phyloP scores from a whole-genome alignment of 2,888 invertebrate genomes.

The Drosophila engyochracea region DNA sequence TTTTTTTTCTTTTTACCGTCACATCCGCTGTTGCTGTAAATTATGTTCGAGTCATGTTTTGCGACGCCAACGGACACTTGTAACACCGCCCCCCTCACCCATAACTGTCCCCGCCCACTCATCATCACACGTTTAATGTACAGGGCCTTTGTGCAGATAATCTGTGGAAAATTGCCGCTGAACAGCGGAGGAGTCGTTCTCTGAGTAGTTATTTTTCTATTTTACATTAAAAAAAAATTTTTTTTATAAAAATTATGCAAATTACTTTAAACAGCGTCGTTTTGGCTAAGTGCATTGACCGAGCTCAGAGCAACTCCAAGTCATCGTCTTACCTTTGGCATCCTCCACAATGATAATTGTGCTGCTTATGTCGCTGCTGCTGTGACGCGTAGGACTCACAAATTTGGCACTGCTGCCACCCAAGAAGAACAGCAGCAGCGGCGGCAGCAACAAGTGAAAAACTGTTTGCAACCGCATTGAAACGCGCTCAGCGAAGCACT shows the following conservation, averaged over 20 bases:
- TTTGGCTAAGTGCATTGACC: slow-evolving; percentile 70
- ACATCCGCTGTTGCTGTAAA: slow-evolving; percentile 75
- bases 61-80: slow-evolving; percentile 47
- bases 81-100: neutral
- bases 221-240: neutral
- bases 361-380: slow-evolving; percentile 74
- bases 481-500: slow-evolving; percentile 49
- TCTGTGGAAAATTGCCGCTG: slow-evolving; percentile 46
- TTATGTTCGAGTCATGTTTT: slow-evolving; percentile 80
- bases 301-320: slow-evolving; percentile 20
- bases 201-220: neutral
- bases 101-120: neutral
- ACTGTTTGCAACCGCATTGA: slow-evolving; percentile 48
- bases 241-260: slow-evolving; percentile 69
- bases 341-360: slow-evolving; percentile 86
- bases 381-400: slow-evolving; percentile 71
- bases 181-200: slow-evolving; percentile 11
- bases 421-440: slow-evolving; percentile 18
- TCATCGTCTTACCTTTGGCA: slow-evolving; percentile 84
- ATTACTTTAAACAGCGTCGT: slow-evolving; percentile 60
- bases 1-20: slow-evolving; percentile 43
- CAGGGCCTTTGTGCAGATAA: slow-evolving; percentile 47
- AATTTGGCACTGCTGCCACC: slow-evolving; percentile 57
- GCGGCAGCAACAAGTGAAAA: slow-evolving; percentile 5
- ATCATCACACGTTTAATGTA: slow-evolving; percentile 1